Base-by-base conservation (phyloP, 2,888 invertebrate genomes). In the Lycocerus yunnanus region DNA sequence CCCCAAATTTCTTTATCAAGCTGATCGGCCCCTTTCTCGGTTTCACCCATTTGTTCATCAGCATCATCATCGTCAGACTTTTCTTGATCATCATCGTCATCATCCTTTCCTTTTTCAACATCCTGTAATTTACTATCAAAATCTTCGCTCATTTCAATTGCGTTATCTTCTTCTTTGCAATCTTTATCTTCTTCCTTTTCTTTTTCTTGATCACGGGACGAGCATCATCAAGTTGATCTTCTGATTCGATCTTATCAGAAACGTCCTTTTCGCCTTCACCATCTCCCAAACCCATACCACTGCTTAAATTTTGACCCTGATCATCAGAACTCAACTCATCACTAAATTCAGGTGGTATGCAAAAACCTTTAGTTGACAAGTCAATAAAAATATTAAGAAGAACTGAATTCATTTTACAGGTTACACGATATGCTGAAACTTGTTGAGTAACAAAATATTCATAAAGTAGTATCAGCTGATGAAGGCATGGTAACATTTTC, bases 41-140 rank as follows among this genome's bases (percentile, higher is more conserved):
- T 95, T 73, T 99, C 97, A 16, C 98, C 99, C 96, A 99, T 97
- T 89, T 98, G 94, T 85, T 98, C 97, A 79, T 98, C 97, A 2
- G 94, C 89, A 80, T 98, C 95, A 15, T 95, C 93, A 77, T 94
- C 91, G 21, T 93, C 92, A 13, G 93, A 90, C 14, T 89, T 88
- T 1, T 90, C 88, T 1, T 89, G 87, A 13, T 93, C 90, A 0
- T 91, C 88, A 0, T 91, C 91, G 16, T 92, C 90, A 4, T 92
- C 91, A 3, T n/a, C 43, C n/a, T 43, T 43, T 73, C 90, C 90
- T 87, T 92, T 90, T 3, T 95, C 93, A 14, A 94, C 87, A 83
- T 97, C 93, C 84, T 96, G 95, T 73, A 94, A 86, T 85, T 95
- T 93, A 0, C 94, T 96, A 73, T 97, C 97, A 84, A 99, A 97